These are phyloP conservation scores for Micrasema minimum DNA, from an alignment of 1,140 invertebrate species.

Conservation along the genomic window DNA sequence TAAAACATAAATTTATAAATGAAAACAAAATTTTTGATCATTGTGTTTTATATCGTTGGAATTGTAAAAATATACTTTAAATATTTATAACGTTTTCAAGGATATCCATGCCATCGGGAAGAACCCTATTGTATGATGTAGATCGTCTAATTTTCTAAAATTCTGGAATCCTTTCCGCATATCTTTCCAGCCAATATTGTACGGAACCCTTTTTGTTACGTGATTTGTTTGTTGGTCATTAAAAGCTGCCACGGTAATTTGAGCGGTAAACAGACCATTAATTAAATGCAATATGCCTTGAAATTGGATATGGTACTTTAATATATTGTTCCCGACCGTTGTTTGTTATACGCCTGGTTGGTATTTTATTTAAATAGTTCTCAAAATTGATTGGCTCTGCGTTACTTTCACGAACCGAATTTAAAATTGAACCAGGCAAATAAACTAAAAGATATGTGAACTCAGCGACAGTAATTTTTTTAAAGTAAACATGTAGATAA, in stretches of 20 bases:
- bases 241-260: conserved; percentile 52
- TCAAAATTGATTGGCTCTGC: conserved; percentile 14
- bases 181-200: conserved; percentile 23
- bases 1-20: too few species aligned
- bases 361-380: conserved; percentile 48
- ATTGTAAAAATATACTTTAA: too few species aligned
- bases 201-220: conserved; percentile 24
- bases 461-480: too few species aligned
- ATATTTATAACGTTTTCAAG: too few species aligned
- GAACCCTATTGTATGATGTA: too few species aligned
- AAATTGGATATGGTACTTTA: conserved; percentile 53
- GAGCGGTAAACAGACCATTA: conserved; percentile 51
- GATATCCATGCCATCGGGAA: too few species aligned
- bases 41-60: too few species aligned
- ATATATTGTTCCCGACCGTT: conserved; percentile 42
- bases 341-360: conserved; percentile 37
- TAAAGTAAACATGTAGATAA: too few species aligned
- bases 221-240: conserved; percentile 49
- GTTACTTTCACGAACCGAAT: not conserved
- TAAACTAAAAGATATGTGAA: too few species aligned
- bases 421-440: too few species aligned
- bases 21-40: too few species aligned
- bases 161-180: not conserved
- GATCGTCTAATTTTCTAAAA: too few species aligned
- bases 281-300: conserved; percentile 54